These are phyloP conservation scores for Polydrusus cervinus DNA, from an alignment of 2,888 invertebrate species.

Conservation along the genomic window DNA sequence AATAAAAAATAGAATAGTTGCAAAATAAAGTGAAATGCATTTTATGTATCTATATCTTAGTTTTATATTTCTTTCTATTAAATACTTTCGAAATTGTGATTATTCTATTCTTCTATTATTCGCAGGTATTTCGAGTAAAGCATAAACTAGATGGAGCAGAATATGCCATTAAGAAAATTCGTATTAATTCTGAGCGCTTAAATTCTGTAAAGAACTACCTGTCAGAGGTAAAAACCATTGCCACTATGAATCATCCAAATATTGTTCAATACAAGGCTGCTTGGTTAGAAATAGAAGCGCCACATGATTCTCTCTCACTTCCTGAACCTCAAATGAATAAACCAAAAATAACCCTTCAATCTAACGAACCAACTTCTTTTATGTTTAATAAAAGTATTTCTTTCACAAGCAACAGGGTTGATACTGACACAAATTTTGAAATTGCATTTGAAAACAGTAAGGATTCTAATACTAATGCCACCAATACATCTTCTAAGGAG, in stretches of 20 bases:
- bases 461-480: constrained; percentile 26
- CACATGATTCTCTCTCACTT: constrained; percentile 10
- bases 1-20: no score
- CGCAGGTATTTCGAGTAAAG: constrained; percentile 77
- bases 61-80: no score
- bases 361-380: background rate
- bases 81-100: no score
- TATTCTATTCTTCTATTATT: constrained; percentile 21
- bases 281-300: constrained; percentile 81
- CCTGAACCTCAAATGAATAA: constrained; percentile 52
- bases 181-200: constrained; percentile 78
- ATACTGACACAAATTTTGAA: constrained; percentile 65
- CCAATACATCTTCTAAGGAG: background rate
- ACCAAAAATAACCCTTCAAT: constrained; percentile 66
- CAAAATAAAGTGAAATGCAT: no score
- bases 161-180: constrained; percentile 88
- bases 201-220: constrained; percentile 79
- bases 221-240: constrained; percentile 86
- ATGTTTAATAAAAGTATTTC: constrained; percentile 11
- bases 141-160: constrained; percentile 84
- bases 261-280: constrained; percentile 89
- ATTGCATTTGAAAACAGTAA: constrained; percentile 63
- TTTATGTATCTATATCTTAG: no score
- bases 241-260: constrained; percentile 84
- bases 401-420: constrained; percentile 57